Conservation (phyloP, 2,888 invertebrate species). For the Corythucha ciliata region DNA sequence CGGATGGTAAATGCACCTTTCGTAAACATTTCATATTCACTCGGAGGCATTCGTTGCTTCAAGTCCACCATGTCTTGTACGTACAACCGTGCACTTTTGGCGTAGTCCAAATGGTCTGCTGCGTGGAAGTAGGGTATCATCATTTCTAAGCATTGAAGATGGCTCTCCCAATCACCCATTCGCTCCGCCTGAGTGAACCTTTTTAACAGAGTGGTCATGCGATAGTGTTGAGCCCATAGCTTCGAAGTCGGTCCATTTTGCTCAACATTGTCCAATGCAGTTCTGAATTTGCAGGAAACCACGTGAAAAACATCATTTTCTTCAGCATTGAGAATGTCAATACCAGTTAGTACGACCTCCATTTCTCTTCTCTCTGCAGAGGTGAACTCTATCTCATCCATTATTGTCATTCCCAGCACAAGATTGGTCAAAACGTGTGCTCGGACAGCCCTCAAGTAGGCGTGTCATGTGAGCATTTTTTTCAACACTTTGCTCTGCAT, state of each 20-base stretch:
- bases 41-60: not conserved
- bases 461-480: not conserved
- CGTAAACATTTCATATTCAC: conserved; percentile 4
- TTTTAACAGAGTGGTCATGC: conserved; percentile 36
- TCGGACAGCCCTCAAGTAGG: not conserved
- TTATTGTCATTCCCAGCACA: no score
- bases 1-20: conserved; percentile 9
- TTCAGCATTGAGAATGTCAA: no score
- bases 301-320: no score
- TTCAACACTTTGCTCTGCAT: not conserved
- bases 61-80: conserved; percentile 12
- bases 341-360: no score
- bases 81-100: not conserved
- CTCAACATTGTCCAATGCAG: no score
- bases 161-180: not conserved
- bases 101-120: not conserved
- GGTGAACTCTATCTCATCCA: no score
- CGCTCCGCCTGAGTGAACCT: no score
- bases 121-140: not conserved
- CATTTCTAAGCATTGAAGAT: not conserved
- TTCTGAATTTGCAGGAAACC: no score
- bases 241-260: conserved; percentile 31
- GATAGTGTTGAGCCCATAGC: conserved; percentile 36
- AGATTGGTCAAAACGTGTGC: no score
- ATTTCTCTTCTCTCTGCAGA: no score